These are phyloP conservation scores for Amphiprion clarkii DNA, from an alignment of 2,797 vertebrate genomes.

Conservation along the genomic window DNA sequence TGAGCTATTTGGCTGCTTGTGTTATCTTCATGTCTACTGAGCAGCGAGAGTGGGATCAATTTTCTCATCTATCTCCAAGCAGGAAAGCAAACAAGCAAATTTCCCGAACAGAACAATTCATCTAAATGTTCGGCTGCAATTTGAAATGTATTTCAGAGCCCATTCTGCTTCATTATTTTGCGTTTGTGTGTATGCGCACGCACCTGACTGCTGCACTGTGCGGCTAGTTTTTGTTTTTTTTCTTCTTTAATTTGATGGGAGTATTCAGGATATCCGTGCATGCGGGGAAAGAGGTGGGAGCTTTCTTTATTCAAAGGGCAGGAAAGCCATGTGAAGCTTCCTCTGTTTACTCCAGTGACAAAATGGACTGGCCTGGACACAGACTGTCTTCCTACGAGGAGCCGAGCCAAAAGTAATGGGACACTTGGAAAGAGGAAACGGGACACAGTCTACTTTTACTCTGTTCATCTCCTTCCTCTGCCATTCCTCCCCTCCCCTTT, in stretches of 20 bases:
- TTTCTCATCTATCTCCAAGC: neutral
- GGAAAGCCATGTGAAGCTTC: conserved; percentile 81
- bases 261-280: conserved; percentile 69
- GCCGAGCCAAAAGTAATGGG: conserved; percentile 57
- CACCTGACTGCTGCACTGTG: conserved; percentile 35
- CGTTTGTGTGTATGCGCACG: conserved; percentile 18
- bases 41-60: neutral
- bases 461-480: conserved; percentile 68
- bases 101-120: neutral
- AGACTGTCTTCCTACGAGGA: conserved; percentile 68
- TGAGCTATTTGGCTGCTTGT: neutral
- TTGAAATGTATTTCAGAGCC: conserved; percentile 1
- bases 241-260: conserved; percentile 58
- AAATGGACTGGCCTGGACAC: conserved; percentile 69
- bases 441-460: conserved; percentile 63
- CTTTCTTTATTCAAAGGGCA: conserved; percentile 75
- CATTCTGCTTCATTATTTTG: conserved; percentile 5
- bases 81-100: conserved; percentile 7
- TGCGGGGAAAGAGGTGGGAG: conserved; percentile 60
- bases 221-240: conserved; percentile 11
- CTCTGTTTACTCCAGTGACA: conserved; percentile 83
- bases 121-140: conserved; percentile 14
- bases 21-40: neutral
- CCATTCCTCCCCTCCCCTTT: conserved; percentile 55
- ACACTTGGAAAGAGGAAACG: conserved; percentile 62